Evolutionary conservation across 2,797 vertebrate genomes (phyloP).

Genomic region (Myotis daubentonii): DNA sequence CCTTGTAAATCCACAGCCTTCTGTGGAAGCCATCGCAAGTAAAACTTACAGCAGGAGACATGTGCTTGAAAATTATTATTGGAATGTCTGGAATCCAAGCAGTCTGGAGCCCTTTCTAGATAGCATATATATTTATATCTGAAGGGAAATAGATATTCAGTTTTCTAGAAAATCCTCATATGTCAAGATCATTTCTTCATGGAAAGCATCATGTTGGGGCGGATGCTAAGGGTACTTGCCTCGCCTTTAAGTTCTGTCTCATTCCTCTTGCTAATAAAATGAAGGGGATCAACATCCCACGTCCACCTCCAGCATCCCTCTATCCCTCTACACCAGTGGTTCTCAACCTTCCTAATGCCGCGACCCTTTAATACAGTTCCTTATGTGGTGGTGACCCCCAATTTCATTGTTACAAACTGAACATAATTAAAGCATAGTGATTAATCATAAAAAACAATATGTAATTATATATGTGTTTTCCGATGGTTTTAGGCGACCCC

Average conservation of each 20-base stretch:
- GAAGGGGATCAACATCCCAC: background rate
- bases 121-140: background rate
- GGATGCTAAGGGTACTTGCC: background rate
- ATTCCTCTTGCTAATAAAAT: background rate
- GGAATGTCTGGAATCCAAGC: slow-evolving; percentile 26
- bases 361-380: too few relatives aligned
- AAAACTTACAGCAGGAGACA: background rate
- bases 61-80: slow-evolving; percentile 22
- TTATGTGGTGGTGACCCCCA: too few relatives aligned
- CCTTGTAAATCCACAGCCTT: background rate
- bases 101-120: background rate
- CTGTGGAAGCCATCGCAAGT: background rate
- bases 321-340: background rate
- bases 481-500: too few relatives aligned
- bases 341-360: too few relatives aligned
- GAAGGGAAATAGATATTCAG: slow-evolving; percentile 42
- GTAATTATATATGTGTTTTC: too few relatives aligned
- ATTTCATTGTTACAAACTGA: too few relatives aligned
- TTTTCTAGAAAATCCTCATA: slow-evolving; percentile 35
- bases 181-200: slow-evolving; percentile 2
- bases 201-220: background rate
- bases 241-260: background rate
- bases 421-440: too few relatives aligned
- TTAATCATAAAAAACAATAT: too few relatives aligned
- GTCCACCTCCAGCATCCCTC: background rate